A percentile compares a stretch with the other conserved stretches of the same genome.
phyloP scores from a whole-genome alignment of 2,113 vertebrate species.

The Podiceps cristatus region DNA sequence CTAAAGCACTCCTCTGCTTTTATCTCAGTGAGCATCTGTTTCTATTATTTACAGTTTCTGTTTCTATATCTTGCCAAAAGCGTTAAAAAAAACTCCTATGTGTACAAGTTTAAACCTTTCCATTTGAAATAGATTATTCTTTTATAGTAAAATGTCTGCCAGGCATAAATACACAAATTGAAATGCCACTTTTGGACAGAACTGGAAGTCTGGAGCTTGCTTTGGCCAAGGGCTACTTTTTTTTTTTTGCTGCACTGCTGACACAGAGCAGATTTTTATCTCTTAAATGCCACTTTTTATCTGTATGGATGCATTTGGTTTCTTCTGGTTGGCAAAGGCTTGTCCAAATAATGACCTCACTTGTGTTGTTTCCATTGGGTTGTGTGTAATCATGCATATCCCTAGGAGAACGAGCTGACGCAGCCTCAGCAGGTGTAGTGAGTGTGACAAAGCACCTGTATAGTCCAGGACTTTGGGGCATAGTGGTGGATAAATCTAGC shows the following conservation, averaged over 20 bases:
- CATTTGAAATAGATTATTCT: constrained; percentile 73
- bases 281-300: constrained; percentile 62
- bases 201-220: constrained; percentile 42
- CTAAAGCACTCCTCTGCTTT: not conserved
- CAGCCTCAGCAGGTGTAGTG: not conserved
- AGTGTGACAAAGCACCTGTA: not conserved
- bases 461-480: not conserved
- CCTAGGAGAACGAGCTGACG: not conserved
- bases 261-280: constrained; percentile 54
- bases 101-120: constrained; percentile 66
- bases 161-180: constrained; percentile 70
- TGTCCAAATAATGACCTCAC: constrained; percentile 12
- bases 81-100: not conserved
- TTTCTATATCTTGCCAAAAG: constrained; percentile 54
- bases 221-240: constrained; percentile 51
- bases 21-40: constrained; percentile 14
- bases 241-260: constrained; percentile 21
- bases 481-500: not conserved
- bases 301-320: not conserved
- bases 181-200: constrained; percentile 67
- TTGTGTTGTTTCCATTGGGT: not conserved
- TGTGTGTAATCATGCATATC: not conserved
- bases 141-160: constrained; percentile 71
- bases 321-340: constrained; percentile 47
- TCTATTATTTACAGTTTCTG: constrained; percentile 71